A percentile compares a stretch with the other conserved stretches of the same genome.
These are phyloP conservation scores for Dryadula phaetusa DNA, from an alignment of 2,888 invertebrate species.

Conservation along the genomic window DNA sequence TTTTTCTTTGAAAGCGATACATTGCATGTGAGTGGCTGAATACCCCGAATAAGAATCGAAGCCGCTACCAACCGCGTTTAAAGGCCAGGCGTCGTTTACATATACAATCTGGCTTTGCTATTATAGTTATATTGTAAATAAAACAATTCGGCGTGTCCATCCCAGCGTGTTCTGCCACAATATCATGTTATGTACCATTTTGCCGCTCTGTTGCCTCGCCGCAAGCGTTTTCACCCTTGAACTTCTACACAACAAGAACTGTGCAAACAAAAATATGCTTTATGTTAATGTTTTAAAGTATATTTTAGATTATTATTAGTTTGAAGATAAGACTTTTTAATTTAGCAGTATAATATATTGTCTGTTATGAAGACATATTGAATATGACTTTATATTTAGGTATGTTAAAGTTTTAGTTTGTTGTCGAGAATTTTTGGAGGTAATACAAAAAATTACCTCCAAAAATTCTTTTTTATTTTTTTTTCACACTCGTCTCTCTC, in stretches of 20 bases:
- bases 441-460: not conserved
- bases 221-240: constrained; percentile 48
- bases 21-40: too few species aligned
- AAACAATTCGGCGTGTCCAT: constrained; percentile 62
- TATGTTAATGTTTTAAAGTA: not conserved
- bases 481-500: too few species aligned
- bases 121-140: constrained; percentile 46
- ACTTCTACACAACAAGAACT: constrained; percentile 14
- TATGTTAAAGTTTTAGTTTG: constrained; percentile 31
- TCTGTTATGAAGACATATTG: constrained; percentile 48
- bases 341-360: constrained; percentile 19
- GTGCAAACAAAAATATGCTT: constrained; percentile 30
- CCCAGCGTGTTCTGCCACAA: constrained; percentile 63
- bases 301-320: constrained; percentile 11
- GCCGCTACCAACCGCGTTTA: too few species aligned
- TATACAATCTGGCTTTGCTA: too few species aligned
- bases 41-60: too few species aligned
- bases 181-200: constrained; percentile 79
- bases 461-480: too few species aligned
- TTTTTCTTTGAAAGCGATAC: too few species aligned
- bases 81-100: too few species aligned
- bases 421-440: not conserved
- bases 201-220: constrained; percentile 63
- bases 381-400: constrained; percentile 50
- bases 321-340: constrained; percentile 29